A percentile compares a stretch with the other conserved stretches of the same genome.
phyloP scores from a whole-genome alignment of 2,113 vertebrate genomes.

The Danionella cerebrum region DNA sequence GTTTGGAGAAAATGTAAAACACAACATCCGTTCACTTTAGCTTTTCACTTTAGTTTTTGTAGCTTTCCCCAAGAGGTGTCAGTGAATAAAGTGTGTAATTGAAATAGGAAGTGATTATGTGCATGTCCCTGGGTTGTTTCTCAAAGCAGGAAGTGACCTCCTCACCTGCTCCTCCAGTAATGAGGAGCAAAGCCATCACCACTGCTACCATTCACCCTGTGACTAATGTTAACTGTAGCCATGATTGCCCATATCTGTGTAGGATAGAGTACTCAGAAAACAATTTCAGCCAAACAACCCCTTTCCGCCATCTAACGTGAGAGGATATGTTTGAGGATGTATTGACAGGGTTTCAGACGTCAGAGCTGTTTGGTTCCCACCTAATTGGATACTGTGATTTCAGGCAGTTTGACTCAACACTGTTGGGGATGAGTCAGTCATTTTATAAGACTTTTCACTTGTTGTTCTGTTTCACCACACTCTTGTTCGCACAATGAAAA shows the following conservation, averaged over 20 bases:
- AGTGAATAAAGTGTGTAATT: neutral
- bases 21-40: neutral
- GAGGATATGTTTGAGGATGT: constrained; percentile 38
- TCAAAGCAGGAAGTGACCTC: constrained; percentile 23
- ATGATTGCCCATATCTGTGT: constrained; percentile 47
- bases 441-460: too few relatives aligned
- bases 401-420: neutral
- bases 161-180: constrained; percentile 33
- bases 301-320: constrained; percentile 51
- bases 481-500: too few relatives aligned
- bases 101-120: neutral
- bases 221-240: constrained; percentile 8
- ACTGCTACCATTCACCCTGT: neutral
- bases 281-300: constrained; percentile 51
- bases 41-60: neutral
- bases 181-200: neutral
- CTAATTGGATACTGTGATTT: neutral
- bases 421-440: neutral
- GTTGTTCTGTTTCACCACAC: too few relatives aligned
- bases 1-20: neutral
- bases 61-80: neutral
- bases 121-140: neutral
- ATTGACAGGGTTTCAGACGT: constrained; percentile 44
- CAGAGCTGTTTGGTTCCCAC: constrained; percentile 4
- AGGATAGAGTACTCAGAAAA: constrained; percentile 45